These are phyloP conservation scores for Tympanoctomys barrerae DNA, from an alignment of 2,797 vertebrate genomes.

Conservation along the genomic window DNA sequence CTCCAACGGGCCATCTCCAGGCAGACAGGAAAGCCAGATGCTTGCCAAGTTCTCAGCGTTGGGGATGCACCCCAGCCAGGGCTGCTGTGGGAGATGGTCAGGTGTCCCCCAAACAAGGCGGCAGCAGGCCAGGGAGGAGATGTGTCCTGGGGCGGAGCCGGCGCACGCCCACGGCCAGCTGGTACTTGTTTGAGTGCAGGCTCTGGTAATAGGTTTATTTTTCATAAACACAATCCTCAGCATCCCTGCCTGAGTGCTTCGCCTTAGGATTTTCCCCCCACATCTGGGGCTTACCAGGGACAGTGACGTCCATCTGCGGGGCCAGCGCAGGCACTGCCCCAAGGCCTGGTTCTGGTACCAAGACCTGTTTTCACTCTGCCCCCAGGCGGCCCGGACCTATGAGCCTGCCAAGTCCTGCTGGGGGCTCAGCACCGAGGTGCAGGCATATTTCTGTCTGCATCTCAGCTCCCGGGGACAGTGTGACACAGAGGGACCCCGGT, in stretches of 20 bases:
- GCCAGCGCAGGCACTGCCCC: neutral
- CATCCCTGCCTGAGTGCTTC: neutral
- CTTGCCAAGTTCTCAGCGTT: neutral
- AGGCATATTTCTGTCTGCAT: accelerated
- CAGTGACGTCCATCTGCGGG: neutral
- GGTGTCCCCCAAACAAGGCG: neutral
- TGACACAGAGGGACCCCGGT: neutral
- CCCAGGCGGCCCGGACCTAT: neutral
- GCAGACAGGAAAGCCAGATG: neutral
- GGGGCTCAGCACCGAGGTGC: neutral
- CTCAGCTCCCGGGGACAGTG: neutral
- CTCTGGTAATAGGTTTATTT: conserved; percentile 55
- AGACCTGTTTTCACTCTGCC: neutral
- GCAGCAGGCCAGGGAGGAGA: neutral
- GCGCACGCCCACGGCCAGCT: neutral
- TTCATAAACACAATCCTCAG: conserved; percentile 56
- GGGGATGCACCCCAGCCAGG: neutral
- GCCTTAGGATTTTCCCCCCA: conserved; percentile 19
- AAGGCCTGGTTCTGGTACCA: neutral
- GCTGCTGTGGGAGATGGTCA: neutral
- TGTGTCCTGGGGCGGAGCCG: neutral
- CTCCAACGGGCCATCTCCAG: neutral
- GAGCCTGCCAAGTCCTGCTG: neutral
- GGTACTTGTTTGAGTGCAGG: neutral
- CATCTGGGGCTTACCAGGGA: conserved; percentile 30